These are phyloP conservation scores for Cecropterus lyciades DNA, from an alignment of 1,140 invertebrate genomes.

Conservation along the genomic window DNA sequence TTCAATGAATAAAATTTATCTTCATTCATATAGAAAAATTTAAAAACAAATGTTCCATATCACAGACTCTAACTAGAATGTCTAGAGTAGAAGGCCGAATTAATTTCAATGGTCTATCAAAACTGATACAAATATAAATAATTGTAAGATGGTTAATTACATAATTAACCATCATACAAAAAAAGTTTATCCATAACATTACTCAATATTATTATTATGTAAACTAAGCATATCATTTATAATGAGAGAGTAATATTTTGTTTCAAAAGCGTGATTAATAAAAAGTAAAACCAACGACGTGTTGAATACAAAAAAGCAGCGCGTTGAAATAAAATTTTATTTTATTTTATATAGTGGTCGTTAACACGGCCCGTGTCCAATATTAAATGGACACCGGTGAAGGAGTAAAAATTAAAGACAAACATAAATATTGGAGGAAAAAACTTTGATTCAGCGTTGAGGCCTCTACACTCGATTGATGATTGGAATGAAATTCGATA, in stretches of 20 bases:
- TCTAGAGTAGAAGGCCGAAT: no score
- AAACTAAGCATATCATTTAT: constrained; percentile 34
- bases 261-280: constrained; percentile 64
- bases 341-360: constrained; percentile 81
- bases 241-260: constrained; percentile 36
- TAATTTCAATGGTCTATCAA: no score
- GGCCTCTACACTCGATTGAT: constrained; percentile 56
- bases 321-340: constrained; percentile 82
- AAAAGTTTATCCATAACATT: neutral
- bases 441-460: constrained; percentile 68
- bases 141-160: no score
- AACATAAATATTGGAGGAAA: constrained; percentile 77
- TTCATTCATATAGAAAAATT: no score
- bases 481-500: constrained; percentile 74
- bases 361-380: constrained; percentile 76
- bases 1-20: no score
- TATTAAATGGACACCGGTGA: constrained; percentile 77
- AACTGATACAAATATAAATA: no score
- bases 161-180: no score
- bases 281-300: constrained; percentile 76
- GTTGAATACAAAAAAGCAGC: constrained; percentile 72
- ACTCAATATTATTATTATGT: constrained; percentile 15
- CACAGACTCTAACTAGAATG: no score
- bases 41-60: no score
- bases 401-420: constrained; percentile 81